Evolutionary conservation across 1,140 invertebrate species (phyloP), one percentile per base, ranked within the genome.

Genomic region (Micrasema longulum): DNA sequence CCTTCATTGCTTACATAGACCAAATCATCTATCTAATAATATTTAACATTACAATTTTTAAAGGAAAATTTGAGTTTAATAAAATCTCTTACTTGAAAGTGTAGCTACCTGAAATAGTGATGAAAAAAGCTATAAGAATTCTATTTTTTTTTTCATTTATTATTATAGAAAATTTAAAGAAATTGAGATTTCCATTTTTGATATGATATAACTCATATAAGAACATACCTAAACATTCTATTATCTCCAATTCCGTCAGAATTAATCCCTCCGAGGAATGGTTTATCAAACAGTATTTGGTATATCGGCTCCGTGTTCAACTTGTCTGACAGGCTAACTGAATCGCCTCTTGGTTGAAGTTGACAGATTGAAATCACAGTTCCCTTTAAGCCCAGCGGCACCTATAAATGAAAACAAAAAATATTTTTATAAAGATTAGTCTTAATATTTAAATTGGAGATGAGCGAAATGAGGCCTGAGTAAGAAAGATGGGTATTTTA

Each of bases 351-450:
- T 35, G 85, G 85, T 1, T 88, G 80, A 3, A 83, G 82, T 45
- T 83, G 86, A 70, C 88, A 83, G 5, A 93, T 85, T 26, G 91
- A 93, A 16, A 95, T 89, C 0, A 98, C 86, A 0, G 93, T 97
- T 36, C 96, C 96, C 76, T 89, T 90, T 0, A 89, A 84, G 4
- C 95, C 96, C 12, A 94, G 81, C 0, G 95, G 95, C 7, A 96
- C 80, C 78, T 80, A 31, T 1, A 16, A 48, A 45, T 14, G 5
- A 45, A 14, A 14, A 45, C 43, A 16, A n/a, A 45, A n/a, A 41
- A 41, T 5, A 16, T 45, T n/a, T 45, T 45, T 14, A 45, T 6
- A 14, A 45, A 14, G n/a, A 45, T 45, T 7, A 14, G 1, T 11
- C 43, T 16, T 12, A n/a, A n/a, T n/a, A 0, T 4, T 52, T 23